These are phyloP conservation scores for Entelurus aequoreus DNA, from an alignment of 2,113 vertebrate genomes.

Conservation along the genomic window DNA sequence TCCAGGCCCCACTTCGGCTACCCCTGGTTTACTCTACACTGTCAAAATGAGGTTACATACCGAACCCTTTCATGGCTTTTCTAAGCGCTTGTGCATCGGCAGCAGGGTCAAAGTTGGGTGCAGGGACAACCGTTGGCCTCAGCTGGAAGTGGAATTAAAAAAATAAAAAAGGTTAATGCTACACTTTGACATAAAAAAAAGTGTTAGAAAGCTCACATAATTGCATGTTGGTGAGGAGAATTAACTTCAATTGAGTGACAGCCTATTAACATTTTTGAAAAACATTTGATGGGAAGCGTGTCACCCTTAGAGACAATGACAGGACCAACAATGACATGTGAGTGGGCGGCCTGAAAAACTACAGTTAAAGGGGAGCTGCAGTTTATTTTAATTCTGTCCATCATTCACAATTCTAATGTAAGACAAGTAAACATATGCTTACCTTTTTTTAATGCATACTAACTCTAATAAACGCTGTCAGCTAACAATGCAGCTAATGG, in stretches of 20 bases:
- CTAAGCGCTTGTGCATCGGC: slow-evolving; percentile 86
- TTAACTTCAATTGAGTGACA: slow-evolving; percentile 5
- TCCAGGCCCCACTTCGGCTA: no score
- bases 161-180: not conserved
- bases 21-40: not conserved
- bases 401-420: no score
- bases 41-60: slow-evolving; percentile 56
- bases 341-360: slow-evolving; percentile 30
- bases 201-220: not conserved
- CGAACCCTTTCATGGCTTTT: slow-evolving; percentile 97
- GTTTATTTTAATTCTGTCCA: not conserved
- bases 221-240: not conserved
- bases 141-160: slow-evolving; percentile 59
- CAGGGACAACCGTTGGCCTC: slow-evolving; percentile 76
- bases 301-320: slow-evolving; percentile 25
- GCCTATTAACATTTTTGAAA: slow-evolving; percentile 12
- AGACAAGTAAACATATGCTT: no score
- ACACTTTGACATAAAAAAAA: slow-evolving; percentile 5
- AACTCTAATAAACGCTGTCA: no score
- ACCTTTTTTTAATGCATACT: no score
- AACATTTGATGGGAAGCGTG: slow-evolving; percentile 21
- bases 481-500: no score
- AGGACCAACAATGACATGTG: slow-evolving; percentile 31
- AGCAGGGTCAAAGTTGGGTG: slow-evolving; percentile 72
- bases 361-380: not conserved